phyloP scores from a whole-genome alignment of 1,140 invertebrate species.

The Gonatopus flavifemur region DNA sequence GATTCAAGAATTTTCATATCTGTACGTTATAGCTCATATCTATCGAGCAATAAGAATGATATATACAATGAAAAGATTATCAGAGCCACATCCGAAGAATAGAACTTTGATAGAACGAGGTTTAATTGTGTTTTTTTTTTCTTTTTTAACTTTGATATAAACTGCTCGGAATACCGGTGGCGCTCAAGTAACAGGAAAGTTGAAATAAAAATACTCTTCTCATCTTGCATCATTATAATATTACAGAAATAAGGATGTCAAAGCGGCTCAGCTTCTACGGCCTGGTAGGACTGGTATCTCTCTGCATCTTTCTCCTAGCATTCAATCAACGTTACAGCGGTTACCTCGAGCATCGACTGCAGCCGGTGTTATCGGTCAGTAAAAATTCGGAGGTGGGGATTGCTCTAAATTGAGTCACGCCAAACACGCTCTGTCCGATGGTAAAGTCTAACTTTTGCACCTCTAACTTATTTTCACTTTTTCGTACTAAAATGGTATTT shows the following conservation, averaged over 20 bases:
- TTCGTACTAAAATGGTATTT: constrained; percentile 15
- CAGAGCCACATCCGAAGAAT: no score
- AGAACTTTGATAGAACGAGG: no score
- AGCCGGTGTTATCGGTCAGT: constrained; percentile 52
- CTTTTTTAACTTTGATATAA: no score
- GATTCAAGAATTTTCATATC: no score
- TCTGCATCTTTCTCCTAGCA: constrained; percentile 54
- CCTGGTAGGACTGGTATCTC: constrained; percentile 48
- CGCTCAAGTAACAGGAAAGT: no score
- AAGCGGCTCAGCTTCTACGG: constrained; percentile 52
- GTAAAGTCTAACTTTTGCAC: constrained; percentile 35
- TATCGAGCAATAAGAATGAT: no score
- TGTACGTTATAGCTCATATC: no score
- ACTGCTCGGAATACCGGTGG: no score
- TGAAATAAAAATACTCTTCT: no score
- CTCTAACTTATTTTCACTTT: constrained; percentile 24
- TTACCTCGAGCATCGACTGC: constrained; percentile 51
- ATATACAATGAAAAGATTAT: no score
- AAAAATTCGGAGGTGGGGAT: constrained; percentile 34
- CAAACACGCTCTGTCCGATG: constrained; percentile 34
- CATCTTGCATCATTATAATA: no score
- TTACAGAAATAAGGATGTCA: constrained; percentile 42
- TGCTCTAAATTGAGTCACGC: constrained; percentile 35
- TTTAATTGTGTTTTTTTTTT: no score
- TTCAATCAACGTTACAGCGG: constrained; percentile 53